These are phyloP conservation scores for Periophthalmus modestus DNA, from an alignment of 2,113 vertebrate genomes.

Conservation along the genomic window DNA sequence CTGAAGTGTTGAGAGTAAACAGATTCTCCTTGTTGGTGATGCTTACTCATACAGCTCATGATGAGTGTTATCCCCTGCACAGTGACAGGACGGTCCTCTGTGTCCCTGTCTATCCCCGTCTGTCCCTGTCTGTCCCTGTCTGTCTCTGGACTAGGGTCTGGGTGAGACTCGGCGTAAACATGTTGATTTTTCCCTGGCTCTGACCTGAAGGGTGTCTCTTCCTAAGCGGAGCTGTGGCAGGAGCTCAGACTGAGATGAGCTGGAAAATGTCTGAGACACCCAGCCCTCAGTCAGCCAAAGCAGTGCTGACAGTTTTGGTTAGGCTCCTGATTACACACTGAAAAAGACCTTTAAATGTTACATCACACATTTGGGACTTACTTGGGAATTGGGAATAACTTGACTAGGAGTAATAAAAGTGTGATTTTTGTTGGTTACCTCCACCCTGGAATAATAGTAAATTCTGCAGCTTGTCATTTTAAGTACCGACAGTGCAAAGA, in stretches of 20 bases:
- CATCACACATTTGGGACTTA: not conserved
- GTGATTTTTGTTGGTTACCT: not conserved
- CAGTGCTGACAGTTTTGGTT: not conserved
- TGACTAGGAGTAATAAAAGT: not conserved
- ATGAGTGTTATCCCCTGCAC: conserved; percentile 26
- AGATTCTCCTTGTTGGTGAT: conserved; percentile 2
- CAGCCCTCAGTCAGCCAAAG: not conserved
- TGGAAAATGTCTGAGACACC: conserved; percentile 36
- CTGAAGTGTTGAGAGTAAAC: conserved; percentile 14
- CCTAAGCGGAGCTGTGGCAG: conserved; percentile 13
- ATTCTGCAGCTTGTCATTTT: too few relatives aligned
- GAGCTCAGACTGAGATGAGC: conserved; percentile 49
- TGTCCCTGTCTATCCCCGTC: conserved; percentile 28
- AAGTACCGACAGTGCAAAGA: too few relatives aligned
- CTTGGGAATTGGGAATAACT: not conserved
- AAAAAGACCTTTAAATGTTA: not conserved
- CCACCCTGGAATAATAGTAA: not conserved
- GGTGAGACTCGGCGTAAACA: conserved; percentile 39
- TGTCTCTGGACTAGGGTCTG: conserved; percentile 31
- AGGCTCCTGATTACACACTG: not conserved
- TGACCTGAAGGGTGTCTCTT: not conserved
- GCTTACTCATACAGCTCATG: conserved; percentile 17
- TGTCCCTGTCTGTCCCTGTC: not conserved
- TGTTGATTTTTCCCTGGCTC: conserved; percentile 58
- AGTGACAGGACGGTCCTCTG: conserved; percentile 27